Conservation (phyloP, 2,888 invertebrate genomes). For the Eubasilissa splendida region DNA sequence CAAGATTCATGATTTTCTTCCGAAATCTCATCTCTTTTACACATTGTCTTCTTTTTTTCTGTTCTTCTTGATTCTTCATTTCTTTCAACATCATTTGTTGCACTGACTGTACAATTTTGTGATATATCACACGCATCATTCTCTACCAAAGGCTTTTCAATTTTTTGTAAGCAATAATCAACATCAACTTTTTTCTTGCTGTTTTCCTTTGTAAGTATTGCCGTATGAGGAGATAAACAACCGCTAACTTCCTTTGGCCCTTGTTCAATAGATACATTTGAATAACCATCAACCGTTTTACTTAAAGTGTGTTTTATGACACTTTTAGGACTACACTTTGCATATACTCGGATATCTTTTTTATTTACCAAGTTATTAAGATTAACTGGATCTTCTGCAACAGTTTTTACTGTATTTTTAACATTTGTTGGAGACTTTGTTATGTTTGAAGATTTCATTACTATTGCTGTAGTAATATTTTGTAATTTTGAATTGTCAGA, state of each 20-base stretch:
- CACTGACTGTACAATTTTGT: too few species aligned
- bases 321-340: slow-evolving; percentile 6
- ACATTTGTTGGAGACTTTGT: background rate
- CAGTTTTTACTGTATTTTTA: background rate
- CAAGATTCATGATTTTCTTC: background rate
- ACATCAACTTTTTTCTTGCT: too few species aligned
- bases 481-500: background rate
- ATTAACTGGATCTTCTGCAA: background rate
- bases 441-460: background rate
- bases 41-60: slow-evolving; percentile 22
- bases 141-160: too few species aligned
- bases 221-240: too few species aligned
- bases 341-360: background rate
- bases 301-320: slow-evolving; percentile 7
- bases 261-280: too few species aligned
- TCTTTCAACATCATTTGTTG: background rate
- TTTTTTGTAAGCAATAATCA: too few species aligned
- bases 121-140: too few species aligned
- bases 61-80: slow-evolving; percentile 2
- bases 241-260: too few species aligned
- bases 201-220: too few species aligned
- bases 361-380: background rate
- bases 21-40: slow-evolving; percentile 1
- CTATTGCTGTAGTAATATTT: background rate
- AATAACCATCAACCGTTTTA: too few species aligned